These are phyloP conservation scores for Porites cylindrica DNA, from an alignment of 92 coral and sea anemone genomes.

Conservation along the genomic window DNA sequence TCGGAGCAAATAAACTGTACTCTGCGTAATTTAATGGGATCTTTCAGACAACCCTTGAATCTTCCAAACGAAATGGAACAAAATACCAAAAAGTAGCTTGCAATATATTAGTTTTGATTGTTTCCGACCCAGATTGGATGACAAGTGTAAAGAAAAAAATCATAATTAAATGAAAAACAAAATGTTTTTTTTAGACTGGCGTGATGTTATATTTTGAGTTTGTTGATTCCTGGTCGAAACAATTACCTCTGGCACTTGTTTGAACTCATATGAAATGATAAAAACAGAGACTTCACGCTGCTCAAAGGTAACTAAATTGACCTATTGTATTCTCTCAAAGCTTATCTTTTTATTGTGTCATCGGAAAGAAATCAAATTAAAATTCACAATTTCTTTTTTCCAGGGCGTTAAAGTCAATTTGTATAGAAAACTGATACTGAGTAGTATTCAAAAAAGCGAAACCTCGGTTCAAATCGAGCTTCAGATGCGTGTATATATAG, in stretches of 20 bases:
- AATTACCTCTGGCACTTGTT: neutral
- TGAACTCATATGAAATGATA: neutral
- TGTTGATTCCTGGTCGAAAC: neutral
- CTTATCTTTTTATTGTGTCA: slow-evolving; percentile 11
- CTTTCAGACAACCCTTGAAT: neutral
- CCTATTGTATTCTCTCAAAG: slow-evolving; percentile 11
- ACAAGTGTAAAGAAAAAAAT: neutral
- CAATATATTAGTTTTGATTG: neutral
- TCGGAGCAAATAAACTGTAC: slow-evolving; percentile 34
- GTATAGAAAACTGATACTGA: neutral
- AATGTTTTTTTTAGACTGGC: too few species aligned
- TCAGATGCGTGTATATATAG: neutral
- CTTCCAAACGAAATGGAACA: neutral
- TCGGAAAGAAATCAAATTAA: slow-evolving; percentile 35
- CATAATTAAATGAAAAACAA: too few species aligned
- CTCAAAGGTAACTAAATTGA: neutral
- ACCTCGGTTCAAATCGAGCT: neutral
- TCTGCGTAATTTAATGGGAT: slow-evolving; percentile 25
- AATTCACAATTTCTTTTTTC: slow-evolving; percentile 28
- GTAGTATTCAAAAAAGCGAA: neutral
- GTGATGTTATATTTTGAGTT: neutral
- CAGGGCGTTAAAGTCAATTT: slow-evolving; percentile 29
- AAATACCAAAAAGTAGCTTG: neutral
- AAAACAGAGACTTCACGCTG: neutral
- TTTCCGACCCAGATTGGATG: neutral